Conservation (phyloP, 2,888 invertebrate genomes). For the Ashinkailepas kermadecensis region DNA sequence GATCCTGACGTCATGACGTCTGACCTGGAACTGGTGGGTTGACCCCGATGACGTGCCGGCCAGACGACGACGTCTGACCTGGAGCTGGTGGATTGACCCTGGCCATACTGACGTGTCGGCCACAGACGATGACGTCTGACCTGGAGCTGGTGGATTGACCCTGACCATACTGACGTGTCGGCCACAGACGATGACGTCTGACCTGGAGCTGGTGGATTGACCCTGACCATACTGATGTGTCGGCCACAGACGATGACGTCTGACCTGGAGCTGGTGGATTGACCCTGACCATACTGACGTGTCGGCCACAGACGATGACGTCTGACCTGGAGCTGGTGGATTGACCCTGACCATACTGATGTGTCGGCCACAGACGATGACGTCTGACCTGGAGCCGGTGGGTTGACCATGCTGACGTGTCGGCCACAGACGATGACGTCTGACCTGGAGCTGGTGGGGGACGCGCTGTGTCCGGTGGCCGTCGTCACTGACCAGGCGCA, state of each 20-base stretch:
- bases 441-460: conserved; percentile 2
- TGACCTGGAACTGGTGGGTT: too few species aligned
- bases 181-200: neutral
- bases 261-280: neutral
- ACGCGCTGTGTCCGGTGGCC: neutral
- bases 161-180: neutral
- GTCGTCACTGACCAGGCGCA: neutral
- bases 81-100: too few species aligned
- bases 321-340: neutral
- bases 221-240: neutral
- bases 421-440: neutral
- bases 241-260: neutral
- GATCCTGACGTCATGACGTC: too few species aligned
- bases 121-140: neutral
- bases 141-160: too few species aligned
- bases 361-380: neutral
- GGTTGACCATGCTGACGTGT: neutral
- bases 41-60: too few species aligned
- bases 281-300: neutral
- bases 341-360: neutral
- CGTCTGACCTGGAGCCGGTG: neutral
- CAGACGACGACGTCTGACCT: too few species aligned
- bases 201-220: neutral
- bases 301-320: neutral
- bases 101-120: neutral